Evolutionary conservation across 1,140 invertebrate genomes (phyloP).

Genomic region (Steinernema feltiae): DNA sequence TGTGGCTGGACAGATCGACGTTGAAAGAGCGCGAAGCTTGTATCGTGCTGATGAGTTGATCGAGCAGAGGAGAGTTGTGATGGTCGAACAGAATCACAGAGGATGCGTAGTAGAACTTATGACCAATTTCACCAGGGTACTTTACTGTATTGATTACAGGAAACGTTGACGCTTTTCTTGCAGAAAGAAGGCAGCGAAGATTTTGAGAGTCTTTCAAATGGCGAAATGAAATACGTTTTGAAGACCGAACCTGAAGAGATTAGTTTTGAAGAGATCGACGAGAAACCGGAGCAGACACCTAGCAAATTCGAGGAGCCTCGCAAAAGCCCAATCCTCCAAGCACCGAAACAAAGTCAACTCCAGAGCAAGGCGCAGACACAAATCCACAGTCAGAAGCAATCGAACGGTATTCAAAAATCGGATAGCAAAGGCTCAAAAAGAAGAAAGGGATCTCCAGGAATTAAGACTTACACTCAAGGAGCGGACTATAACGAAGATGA

Average conservation of each 20-base stretch:
- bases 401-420: neutral
- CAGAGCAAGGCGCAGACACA: neutral
- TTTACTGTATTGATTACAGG: neutral
- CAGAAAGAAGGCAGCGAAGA: neutral
- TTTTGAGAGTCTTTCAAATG: neutral
- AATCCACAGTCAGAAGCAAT: too few relatives aligned
- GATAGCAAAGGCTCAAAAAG: neutral
- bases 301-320: too few relatives aligned
- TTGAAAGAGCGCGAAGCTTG: neutral
- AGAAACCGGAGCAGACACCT: too few relatives aligned
- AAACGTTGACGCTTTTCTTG: neutral
- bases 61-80: neutral
- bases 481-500: neutral
- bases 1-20: neutral
- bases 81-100: neutral
- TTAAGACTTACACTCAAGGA: neutral
- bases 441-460: constrained; percentile 9
- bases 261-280: too few relatives aligned
- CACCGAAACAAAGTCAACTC: too few relatives aligned
- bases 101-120: neutral
- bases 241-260: neutral
- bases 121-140: neutral
- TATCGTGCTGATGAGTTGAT: neutral
- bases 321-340: too few relatives aligned
- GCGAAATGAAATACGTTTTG: neutral